phyloP scores from a whole-genome alignment of 2,113 vertebrate genomes.

The Alectura lathami region DNA sequence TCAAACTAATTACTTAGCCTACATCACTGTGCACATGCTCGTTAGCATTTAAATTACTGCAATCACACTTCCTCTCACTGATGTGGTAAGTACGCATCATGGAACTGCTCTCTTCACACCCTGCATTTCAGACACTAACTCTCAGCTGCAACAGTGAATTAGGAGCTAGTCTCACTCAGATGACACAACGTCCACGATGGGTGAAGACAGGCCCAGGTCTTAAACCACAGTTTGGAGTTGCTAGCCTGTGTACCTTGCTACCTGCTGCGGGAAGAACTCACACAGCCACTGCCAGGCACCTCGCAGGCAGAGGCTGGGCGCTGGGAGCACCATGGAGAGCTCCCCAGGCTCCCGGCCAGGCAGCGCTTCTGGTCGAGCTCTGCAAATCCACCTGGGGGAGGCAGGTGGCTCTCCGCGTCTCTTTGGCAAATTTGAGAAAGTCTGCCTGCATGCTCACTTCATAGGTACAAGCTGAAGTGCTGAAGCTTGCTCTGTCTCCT shows the following conservation, averaged over 20 bases:
- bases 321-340: conserved; percentile 3
- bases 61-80: neutral
- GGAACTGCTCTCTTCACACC: rapidly evolving
- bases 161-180: neutral
- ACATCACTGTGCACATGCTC: neutral
- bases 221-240: neutral
- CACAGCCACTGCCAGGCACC: rapidly evolving
- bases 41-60: neutral
- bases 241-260: neutral
- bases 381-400: neutral
- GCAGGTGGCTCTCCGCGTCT: neutral
- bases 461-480: neutral
- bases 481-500: neutral
- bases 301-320: rapidly evolving
- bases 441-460: neutral
- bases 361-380: neutral
- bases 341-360: neutral
- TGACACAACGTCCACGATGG: too few relatives aligned
- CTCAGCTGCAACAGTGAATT: neutral
- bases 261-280: rapidly evolving
- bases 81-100: rapidly evolving
- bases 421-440: neutral
- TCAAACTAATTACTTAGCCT: neutral
- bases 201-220: neutral
- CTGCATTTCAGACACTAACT: neutral